Conservation (phyloP, 1,140 invertebrate genomes). For the Dolichoris vasculosae region DNA sequence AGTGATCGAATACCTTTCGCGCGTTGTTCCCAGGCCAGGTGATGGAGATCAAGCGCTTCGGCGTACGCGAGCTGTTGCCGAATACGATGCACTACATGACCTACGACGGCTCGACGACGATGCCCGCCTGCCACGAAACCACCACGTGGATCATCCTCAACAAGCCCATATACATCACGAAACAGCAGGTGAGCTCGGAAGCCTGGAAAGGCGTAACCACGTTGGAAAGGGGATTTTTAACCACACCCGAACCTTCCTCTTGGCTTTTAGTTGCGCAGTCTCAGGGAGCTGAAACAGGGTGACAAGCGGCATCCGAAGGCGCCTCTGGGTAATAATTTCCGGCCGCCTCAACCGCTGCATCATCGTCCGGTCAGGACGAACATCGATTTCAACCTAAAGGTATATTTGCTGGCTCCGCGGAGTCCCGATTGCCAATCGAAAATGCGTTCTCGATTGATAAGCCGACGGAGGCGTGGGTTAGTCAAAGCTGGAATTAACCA, state of each 20-base stretch:
- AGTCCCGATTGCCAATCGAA: too few relatives aligned
- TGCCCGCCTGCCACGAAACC: conserved; percentile 93
- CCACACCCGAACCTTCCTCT: too few relatives aligned
- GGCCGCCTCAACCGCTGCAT: conserved; percentile 91
- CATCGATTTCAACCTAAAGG: conserved; percentile 88
- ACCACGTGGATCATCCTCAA: conserved; percentile 97
- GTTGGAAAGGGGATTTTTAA: too few relatives aligned
- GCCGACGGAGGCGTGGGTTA: too few relatives aligned
- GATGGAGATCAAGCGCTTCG: conserved; percentile 86
- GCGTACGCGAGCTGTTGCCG: conserved; percentile 88
- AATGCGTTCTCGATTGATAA: too few relatives aligned
- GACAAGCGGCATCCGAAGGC: conserved; percentile 89
- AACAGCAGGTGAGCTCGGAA: conserved; percentile 86
- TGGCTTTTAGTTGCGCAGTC: conserved; percentile 81
- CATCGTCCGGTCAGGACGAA: conserved; percentile 94
- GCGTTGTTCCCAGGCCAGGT: conserved; percentile 80
- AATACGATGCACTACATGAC: conserved; percentile 97
- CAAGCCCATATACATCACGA: conserved; percentile 96
- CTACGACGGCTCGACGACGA: conserved; percentile 96
- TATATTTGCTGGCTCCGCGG: too few relatives aligned
- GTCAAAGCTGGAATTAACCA: neutral
- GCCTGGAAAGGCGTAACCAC: too few relatives aligned
- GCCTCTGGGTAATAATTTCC: conserved; percentile 93
- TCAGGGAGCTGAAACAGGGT: conserved; percentile 91
- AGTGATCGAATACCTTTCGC: neutral